phyloP scores from a whole-genome alignment of 2,888 invertebrate genomes.

The Torymus texanus region DNA sequence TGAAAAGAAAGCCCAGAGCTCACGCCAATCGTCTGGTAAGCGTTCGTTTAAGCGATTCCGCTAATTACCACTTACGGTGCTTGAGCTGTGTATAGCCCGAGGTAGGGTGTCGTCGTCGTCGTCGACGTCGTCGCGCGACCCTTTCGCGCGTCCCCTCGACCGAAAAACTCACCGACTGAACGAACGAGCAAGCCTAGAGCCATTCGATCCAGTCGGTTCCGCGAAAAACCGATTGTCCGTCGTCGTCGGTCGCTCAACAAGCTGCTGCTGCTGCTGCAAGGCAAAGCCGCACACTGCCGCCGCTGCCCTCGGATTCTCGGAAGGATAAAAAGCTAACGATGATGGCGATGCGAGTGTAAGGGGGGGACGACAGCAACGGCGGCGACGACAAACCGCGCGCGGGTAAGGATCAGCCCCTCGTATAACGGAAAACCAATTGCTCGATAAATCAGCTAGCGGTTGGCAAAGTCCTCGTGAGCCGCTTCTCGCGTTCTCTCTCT shows the following conservation, averaged over 20 bases:
- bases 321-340: neutral
- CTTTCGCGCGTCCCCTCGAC: no score
- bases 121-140: no score
- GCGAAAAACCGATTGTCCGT: no score
- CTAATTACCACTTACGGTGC: neutral
- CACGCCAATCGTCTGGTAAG: neutral
- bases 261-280: no score
- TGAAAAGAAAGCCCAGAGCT: neutral
- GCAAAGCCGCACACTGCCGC: no score
- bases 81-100: no score
- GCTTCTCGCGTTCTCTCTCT: slow-evolving; percentile 19
- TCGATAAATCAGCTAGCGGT: slow-evolving; percentile 62
- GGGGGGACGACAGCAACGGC: no score
- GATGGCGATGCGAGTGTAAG: no score
- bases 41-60: neutral
- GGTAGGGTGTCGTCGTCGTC: no score
- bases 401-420: slow-evolving; percentile 29
- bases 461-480: slow-evolving; percentile 60
- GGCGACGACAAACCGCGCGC: neutral
- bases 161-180: no score
- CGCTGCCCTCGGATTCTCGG: neutral
- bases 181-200: no score
- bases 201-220: no score
- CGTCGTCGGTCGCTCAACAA: neutral
- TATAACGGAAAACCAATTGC: slow-evolving; percentile 57